Conservation (phyloP, 2,797 vertebrate genomes). For the Gambelia wislizenii region DNA sequence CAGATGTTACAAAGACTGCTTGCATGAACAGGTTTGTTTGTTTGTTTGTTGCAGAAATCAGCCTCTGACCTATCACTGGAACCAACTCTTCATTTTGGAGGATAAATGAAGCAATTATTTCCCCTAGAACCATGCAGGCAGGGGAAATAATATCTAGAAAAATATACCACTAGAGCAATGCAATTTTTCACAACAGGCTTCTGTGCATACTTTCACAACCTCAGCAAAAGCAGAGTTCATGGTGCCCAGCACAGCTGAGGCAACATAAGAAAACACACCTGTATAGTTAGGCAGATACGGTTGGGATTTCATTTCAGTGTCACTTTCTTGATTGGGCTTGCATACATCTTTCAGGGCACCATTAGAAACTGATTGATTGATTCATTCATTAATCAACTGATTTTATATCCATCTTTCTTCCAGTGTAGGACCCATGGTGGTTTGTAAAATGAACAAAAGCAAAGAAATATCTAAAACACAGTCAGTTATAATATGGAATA, state of each 20-base stretch:
- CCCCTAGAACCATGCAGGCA: not conserved
- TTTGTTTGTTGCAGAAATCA: not conserved
- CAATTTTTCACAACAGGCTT: not conserved
- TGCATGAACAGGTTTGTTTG: not conserved
- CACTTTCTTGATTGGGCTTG: not conserved
- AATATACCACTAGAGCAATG: not conserved
- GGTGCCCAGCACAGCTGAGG: not conserved
- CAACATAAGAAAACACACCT: not conserved
- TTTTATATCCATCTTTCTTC: no score
- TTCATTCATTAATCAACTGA: no score
- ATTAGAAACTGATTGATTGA: not conserved
- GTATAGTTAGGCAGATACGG: not conserved
- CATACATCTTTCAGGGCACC: not conserved
- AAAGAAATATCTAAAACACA: no score
- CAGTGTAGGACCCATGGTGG: no score
- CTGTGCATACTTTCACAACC: not conserved
- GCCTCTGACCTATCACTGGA: not conserved
- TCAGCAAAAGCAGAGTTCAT: not conserved
- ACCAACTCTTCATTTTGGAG: not conserved
- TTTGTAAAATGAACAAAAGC: no score
- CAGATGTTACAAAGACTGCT: not conserved
- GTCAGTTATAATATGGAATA: no score
- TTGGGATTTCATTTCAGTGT: not conserved
- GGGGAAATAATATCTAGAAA: conserved; percentile 1
- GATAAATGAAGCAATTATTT: conserved; percentile 1